Evolutionary conservation across 2,888 invertebrate genomes (phyloP), one percentile per base, ranked within the genome.

Genomic region (Sarcophaga caerulescens): DNA sequence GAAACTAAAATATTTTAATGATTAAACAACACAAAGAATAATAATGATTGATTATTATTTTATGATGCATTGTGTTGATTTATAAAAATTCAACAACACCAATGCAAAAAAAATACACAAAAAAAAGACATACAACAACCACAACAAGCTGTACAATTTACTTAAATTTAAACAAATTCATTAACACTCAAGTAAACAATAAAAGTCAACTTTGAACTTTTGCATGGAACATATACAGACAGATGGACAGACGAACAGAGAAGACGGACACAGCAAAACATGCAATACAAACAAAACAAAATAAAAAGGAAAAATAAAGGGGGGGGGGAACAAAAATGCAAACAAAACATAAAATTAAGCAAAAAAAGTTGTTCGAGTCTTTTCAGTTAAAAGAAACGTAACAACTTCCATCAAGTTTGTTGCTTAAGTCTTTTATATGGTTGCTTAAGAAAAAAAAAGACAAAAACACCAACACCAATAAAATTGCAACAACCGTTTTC

Each of bases 1-100:
- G 52, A 35, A 6, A 17, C 12, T 35, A 8, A 35, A 35, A 35
- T 35, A 35, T 35, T 35, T 35, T 35, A 35, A 35, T 35, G 35
- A 35, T 35, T 35, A 35, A 35, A 35, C 60, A 60, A 52, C 17
- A n/a, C 11, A 45, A 47, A n/a, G n/a, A 79, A 77, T 21, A 35
- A 70, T 65, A 79, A 80, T 84, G 87, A 87, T 87, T 87, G 87
- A 87, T 87, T 84, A 87, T 87, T 79, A 82, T 87, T 84, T 87
- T 87, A 87, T 85, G 81, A 87, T 82, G 84, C 76, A 82, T 84
- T 85, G 79, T 85, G 84, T 85, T 82, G 85, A 87, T 81, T 76
- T 80, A 77, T 80, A 77, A 78, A 81, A 86, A 59, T 74, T 65
- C 70, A 74, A 45, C 47, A 65, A 14, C 74, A 52, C 76, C 23